Percentiles rank a stretch among this genome's conserved stretches.
Evolutionary conservation across 2,113 vertebrate species (phyloP).

Genomic region (Perca schrenkii): DNA sequence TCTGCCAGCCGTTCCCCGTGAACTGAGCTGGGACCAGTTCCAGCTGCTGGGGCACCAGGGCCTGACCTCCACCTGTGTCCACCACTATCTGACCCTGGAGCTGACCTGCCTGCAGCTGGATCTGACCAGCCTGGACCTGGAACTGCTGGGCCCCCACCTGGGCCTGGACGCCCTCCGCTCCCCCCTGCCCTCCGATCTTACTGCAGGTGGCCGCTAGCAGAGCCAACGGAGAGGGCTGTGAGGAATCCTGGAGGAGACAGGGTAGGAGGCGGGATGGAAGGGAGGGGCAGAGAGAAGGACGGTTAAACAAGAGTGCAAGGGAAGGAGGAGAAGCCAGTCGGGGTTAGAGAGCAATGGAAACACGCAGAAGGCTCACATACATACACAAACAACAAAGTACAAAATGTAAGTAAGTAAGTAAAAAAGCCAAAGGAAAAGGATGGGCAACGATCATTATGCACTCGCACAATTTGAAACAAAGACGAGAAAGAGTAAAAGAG

Average conservation of each 20-base stretch:
- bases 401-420: constrained; percentile 11
- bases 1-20: constrained; percentile 96
- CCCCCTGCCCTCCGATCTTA: constrained; percentile 95
- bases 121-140: constrained; percentile 93
- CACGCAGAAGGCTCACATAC: constrained; percentile 1
- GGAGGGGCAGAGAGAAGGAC: constrained; percentile 28
- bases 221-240: constrained; percentile 97
- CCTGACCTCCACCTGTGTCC: constrained; percentile 87
- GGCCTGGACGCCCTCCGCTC: constrained; percentile 87
- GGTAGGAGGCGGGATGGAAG: not conserved
- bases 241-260: constrained; percentile 88
- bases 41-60: constrained; percentile 94
- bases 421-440: constrained; percentile 24
- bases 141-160: constrained; percentile 91
- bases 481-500: constrained; percentile 28
- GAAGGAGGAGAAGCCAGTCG: constrained; percentile 18
- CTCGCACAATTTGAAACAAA: constrained; percentile 30
- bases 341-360: constrained; percentile 19
- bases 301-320: constrained; percentile 34
- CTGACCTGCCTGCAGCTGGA: constrained; percentile 93
- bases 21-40: constrained; percentile 97
- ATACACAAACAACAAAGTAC: constrained; percentile 36
- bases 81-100: constrained; percentile 91
- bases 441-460: constrained; percentile 2
- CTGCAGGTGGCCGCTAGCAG: constrained; percentile 99